Conservation (phyloP, 2,113 vertebrate genomes). For the Corythaixoides concolor region DNA sequence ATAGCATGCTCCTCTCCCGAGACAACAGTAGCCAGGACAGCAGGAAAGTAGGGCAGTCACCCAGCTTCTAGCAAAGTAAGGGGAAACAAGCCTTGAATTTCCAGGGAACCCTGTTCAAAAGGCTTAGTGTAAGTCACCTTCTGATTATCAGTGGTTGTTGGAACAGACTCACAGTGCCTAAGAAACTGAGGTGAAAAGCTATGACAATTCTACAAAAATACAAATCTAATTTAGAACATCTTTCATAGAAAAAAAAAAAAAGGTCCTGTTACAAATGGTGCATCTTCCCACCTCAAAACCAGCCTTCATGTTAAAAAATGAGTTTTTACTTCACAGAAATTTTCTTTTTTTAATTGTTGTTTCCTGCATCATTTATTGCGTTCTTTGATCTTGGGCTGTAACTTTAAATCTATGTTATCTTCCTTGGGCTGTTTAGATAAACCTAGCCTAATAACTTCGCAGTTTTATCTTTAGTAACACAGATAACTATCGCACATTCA, state of each 20-base stretch:
- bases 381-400: slow-evolving; percentile 76
- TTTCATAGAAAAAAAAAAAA: neutral
- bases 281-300: neutral
- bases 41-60: neutral
- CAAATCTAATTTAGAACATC: neutral
- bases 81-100: neutral
- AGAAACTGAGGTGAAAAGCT: neutral
- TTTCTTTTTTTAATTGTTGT: slow-evolving; percentile 58
- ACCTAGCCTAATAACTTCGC: slow-evolving; percentile 68
- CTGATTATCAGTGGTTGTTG: neutral
- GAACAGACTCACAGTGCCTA: neutral
- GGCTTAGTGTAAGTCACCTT: neutral
- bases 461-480: slow-evolving; percentile 68
- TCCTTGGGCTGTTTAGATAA: slow-evolving; percentile 68
- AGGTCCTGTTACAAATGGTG: neutral
- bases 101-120: neutral
- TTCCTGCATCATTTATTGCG: slow-evolving; percentile 74
- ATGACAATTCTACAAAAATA: neutral
- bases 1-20: fast-evolving
- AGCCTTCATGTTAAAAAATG: slow-evolving; percentile 68
- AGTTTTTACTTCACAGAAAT: slow-evolving; percentile 52
- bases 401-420: slow-evolving; percentile 68
- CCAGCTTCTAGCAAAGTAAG: neutral
- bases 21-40: neutral
- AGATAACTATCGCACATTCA: slow-evolving; percentile 72